Evolutionary conservation across 2,888 invertebrate genomes (phyloP).

Genomic region (Drosophila longiperda): DNA sequence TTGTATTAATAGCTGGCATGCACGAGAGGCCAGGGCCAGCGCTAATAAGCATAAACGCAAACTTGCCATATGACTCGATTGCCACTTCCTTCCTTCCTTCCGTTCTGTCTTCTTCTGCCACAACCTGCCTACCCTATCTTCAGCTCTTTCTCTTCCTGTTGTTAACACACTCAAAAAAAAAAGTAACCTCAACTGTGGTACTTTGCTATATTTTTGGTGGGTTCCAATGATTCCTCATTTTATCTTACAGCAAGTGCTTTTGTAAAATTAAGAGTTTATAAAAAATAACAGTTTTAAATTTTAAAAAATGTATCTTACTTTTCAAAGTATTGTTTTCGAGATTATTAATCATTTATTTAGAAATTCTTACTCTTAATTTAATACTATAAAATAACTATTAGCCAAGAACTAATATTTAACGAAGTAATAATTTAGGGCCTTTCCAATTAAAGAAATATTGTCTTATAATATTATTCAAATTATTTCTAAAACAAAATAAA

Average conservation of each 20-base stretch:
- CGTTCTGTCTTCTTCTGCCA: neutral
- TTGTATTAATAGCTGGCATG: constrained; percentile 74
- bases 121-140: neutral
- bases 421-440: too few relatives aligned
- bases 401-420: neutral
- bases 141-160: neutral
- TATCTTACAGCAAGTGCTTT: neutral
- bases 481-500: neutral
- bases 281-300: neutral
- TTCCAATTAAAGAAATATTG: neutral
- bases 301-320: neutral
- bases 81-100: constrained; percentile 48
- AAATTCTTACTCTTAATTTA: neutral
- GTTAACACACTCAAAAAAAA: neutral
- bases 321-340: neutral
- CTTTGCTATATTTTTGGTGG: neutral
- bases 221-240: too few relatives aligned
- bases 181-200: neutral
- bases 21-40: constrained; percentile 61
- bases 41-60: constrained; percentile 78
- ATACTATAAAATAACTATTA: neutral
- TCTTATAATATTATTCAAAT: neutral
- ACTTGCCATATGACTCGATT: constrained; percentile 63
- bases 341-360: neutral
- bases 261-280: neutral